Conservation (phyloP, 2,888 invertebrate genomes). For the Nomada fabriciana region DNA sequence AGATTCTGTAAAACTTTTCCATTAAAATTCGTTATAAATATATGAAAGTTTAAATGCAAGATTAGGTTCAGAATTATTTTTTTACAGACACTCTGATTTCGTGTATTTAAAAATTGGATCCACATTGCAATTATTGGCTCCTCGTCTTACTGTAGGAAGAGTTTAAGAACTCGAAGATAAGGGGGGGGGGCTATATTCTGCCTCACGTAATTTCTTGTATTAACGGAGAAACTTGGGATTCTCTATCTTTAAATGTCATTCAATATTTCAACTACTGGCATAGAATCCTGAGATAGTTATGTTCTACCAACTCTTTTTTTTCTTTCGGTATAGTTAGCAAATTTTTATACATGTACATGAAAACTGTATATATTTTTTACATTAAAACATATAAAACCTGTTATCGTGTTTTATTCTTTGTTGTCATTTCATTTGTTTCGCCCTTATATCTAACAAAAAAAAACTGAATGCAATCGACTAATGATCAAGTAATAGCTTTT, state of each 20-base stretch:
- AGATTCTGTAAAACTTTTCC: slow-evolving; percentile 25
- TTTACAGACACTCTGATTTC: slow-evolving; percentile 27
- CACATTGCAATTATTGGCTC: slow-evolving; percentile 27
- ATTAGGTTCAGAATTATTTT: slow-evolving; percentile 36
- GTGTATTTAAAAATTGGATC: slow-evolving; percentile 29
- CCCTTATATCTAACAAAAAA: slow-evolving; percentile 47
- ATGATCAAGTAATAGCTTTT: slow-evolving; percentile 13
- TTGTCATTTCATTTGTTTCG: slow-evolving; percentile 39
- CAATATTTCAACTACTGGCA: slow-evolving; percentile 61
- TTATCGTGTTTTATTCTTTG: slow-evolving; percentile 39
- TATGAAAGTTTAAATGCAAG: slow-evolving; percentile 59
- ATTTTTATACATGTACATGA: slow-evolving; percentile 65
- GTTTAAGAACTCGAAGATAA: slow-evolving; percentile 16
- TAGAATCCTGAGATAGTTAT: slow-evolving; percentile 65
- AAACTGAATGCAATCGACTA: slow-evolving; percentile 43
- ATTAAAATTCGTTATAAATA: slow-evolving; percentile 58
- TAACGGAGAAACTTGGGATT: slow-evolving; percentile 52
- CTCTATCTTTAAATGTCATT: slow-evolving; percentile 52
- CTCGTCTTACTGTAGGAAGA: slow-evolving; percentile 8
- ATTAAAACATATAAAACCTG: slow-evolving; percentile 64
- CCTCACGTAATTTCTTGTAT: slow-evolving; percentile 28
- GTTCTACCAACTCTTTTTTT: slow-evolving; percentile 51
- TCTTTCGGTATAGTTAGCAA: slow-evolving; percentile 44
- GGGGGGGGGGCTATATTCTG: neutral
- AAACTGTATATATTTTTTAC: slow-evolving; percentile 62